Conservation (phyloP, 1,140 invertebrate genomes). For the Bactericera cockerelli region DNA sequence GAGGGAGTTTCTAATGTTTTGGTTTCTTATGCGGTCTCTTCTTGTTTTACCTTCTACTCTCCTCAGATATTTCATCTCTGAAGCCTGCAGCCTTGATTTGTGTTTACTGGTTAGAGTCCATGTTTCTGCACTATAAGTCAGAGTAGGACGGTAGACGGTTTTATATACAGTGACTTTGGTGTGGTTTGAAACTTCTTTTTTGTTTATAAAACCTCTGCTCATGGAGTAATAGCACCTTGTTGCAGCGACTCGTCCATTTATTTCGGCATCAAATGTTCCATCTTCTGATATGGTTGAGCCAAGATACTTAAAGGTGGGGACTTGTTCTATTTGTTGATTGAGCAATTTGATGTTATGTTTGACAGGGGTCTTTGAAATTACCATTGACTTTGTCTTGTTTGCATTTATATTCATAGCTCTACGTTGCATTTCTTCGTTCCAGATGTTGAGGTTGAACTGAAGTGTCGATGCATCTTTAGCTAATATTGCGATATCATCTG, state of each 20-base stretch:
- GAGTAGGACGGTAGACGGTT: background rate
- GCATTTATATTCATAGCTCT: background rate
- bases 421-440: conserved; percentile 3
- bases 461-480: background rate
- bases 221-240: background rate
- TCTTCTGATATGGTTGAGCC: background rate
- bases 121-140: background rate
- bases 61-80: conserved; percentile 9
- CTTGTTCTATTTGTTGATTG: background rate
- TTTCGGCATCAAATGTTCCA: background rate
- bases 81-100: background rate
- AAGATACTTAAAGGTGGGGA: background rate
- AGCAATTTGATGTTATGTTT: background rate
- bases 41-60: conserved; percentile 5
- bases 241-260: background rate
- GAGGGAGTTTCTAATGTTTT: background rate
- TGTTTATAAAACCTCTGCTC: background rate
- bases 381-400: background rate
- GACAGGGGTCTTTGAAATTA: background rate
- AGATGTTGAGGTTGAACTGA: background rate
- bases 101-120: background rate
- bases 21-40: conserved; percentile 9
- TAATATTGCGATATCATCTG: background rate
- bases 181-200: background rate
- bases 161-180: background rate